Conservation (phyloP, 2,888 invertebrate genomes). For the Euspilapteryx auroguttella region DNA sequence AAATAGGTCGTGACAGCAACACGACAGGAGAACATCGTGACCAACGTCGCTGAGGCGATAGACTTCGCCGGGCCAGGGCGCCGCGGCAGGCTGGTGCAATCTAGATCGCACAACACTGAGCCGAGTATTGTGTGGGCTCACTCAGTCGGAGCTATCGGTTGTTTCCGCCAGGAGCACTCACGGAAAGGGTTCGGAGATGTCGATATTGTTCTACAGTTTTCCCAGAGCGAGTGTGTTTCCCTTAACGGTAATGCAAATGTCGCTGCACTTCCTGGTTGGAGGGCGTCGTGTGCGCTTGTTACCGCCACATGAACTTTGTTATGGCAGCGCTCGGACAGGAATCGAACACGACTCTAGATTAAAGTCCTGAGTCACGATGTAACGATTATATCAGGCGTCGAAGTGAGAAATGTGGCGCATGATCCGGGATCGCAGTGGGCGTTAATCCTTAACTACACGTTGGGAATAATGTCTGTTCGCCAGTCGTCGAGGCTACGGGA, state of each 20-base stretch:
- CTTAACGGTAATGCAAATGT: constrained; percentile 49
- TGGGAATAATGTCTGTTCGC: too few relatives aligned
- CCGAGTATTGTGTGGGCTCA: not conserved
- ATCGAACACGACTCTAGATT: constrained; percentile 36
- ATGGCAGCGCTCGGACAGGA: constrained; percentile 26
- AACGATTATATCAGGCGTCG: constrained; percentile 15
- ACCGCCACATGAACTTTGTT: constrained; percentile 27
- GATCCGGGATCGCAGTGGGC: not conserved
- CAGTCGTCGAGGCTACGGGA: too few relatives aligned
- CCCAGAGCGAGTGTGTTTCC: constrained; percentile 17
- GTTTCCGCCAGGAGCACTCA: too few relatives aligned
- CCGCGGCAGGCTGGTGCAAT: constrained; percentile 20
- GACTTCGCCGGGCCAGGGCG: constrained; percentile 30
- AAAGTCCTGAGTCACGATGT: constrained; percentile 42
- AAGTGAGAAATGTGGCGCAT: constrained; percentile 3
- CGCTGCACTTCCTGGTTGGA: constrained; percentile 34
- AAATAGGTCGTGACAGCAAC: constrained; percentile 47
- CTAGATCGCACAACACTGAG: constrained; percentile 15
- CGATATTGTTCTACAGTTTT: constrained; percentile 35
- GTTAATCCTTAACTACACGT: too few relatives aligned
- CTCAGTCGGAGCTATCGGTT: too few relatives aligned
- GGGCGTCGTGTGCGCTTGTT: constrained; percentile 26
- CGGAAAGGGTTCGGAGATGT: constrained; percentile 14
- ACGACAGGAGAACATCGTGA: constrained; percentile 40
- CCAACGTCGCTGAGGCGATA: constrained; percentile 31